Evolutionary conservation across 2,797 vertebrate genomes (phyloP), one percentile per base, ranked within the genome.

Genomic region (Lepilemur septentrionalis): DNA sequence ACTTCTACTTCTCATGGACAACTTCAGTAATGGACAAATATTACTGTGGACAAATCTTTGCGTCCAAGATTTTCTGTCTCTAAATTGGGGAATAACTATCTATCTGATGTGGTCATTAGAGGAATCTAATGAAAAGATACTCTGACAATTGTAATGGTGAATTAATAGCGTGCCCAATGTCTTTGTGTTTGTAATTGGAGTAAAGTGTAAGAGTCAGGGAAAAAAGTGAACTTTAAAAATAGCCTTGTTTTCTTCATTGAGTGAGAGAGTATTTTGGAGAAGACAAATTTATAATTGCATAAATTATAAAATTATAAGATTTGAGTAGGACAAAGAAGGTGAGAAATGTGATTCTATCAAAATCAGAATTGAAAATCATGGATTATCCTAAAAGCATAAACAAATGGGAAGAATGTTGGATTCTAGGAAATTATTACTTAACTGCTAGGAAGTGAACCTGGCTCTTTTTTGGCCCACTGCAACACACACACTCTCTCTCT

Each of bases 361-460:
- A 92, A 81, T 78, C 43, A 65, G 35, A 97, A 81, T 46, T 55
- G 65, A 95, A 96, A 94, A 61, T 48, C 13, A 48, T 35, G 28
- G 30, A 23, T 95, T 87, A 79, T 79, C 67, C 83, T 0, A 32
- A 97, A 97, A 78, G 23, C 41, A 2, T 87, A 97, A 98, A 97
- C 94, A 97, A 98, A 95, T 48, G 89, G 73, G 89, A 97, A 96
- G 95, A 97, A 98, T 98, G 95, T 95, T 97, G 96, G 95, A 97
- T 1, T 0, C 0, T 10, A 94, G 89, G 61, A 96, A 91, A 92
- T 0, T 76, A 96, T 98, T 98, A 94, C 98, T 98, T 92, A 98
- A 79, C 83, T 93, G 69, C 82, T 94, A 93, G 41, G 95, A 96
- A 94, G 93, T 97, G 87, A 98, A 96, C 97, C 92, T 95, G 95